Conservation (phyloP, 2,113 vertebrate genomes). For the Haemorhous mexicanus region DNA sequence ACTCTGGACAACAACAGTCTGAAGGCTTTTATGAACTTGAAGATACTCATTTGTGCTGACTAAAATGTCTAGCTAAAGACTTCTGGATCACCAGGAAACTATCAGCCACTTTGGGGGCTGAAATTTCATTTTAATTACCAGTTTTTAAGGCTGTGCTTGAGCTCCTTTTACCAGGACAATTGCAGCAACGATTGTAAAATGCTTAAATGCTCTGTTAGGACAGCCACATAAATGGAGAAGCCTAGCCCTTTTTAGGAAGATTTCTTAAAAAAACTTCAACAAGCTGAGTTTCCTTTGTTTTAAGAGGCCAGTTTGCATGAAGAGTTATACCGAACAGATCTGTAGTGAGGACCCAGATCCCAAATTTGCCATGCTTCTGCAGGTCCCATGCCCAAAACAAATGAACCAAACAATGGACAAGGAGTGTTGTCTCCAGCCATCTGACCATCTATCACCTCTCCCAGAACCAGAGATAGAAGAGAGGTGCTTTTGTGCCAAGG, state of each 20-base stretch:
- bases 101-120: not conserved
- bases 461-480: not conserved
- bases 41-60: not conserved
- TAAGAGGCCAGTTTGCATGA: not conserved
- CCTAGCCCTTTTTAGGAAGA: not conserved
- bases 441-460: not conserved
- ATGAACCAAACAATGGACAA: not conserved
- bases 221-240: not conserved
- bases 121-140: not conserved
- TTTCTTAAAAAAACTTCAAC: not conserved
- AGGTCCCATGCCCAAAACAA: not conserved
- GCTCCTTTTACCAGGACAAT: not conserved
- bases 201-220: not conserved
- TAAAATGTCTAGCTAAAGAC: not conserved
- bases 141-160: not conserved
- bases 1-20: not conserved
- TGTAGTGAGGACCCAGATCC: not conserved
- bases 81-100: not conserved
- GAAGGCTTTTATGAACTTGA: not conserved
- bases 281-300: not conserved
- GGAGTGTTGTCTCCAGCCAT: not conserved
- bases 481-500: accelerated
- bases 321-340: not conserved
- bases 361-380: not conserved
- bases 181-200: not conserved